These are phyloP conservation scores for Brachymystax lenok DNA, from an alignment of 2,797 vertebrate species.

Conservation along the genomic window DNA sequence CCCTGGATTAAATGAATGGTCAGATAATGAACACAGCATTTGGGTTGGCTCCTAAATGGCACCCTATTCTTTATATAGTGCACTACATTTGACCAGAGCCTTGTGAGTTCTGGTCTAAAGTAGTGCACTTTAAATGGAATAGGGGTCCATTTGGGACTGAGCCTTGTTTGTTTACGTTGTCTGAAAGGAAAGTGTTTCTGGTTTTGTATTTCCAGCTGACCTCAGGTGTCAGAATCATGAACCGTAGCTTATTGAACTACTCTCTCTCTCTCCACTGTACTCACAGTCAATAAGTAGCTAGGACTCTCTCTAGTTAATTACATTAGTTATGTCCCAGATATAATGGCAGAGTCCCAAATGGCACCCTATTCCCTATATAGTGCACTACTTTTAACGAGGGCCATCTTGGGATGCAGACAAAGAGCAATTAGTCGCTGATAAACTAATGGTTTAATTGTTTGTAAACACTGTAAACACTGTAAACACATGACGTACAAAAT, in stretches of 20 bases:
- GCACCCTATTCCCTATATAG: conserved; percentile 13
- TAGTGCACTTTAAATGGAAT: not conserved
- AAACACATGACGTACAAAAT: conserved; percentile 43
- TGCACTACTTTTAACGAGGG: not conserved
- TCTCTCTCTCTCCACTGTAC: not conserved
- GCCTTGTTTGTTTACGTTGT: not conserved
- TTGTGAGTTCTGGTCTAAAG: not conserved
- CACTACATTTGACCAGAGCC: not conserved
- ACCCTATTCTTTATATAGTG: not conserved
- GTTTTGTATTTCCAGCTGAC: conserved; percentile 7
- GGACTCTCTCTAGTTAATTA: too few species aligned
- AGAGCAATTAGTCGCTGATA: conserved; percentile 37
- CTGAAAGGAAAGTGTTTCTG: conserved; percentile 1
- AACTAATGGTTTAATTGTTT: conserved; percentile 24
- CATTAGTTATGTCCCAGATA: too few species aligned
- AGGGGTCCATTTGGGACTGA: not conserved
- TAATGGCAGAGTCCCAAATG: conserved; percentile 1
- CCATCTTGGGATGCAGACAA: conserved; percentile 4
- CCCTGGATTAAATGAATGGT: not conserved
- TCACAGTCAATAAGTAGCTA: conserved; percentile 18
- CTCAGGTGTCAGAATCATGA: conserved; percentile 20
- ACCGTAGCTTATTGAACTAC: not conserved
- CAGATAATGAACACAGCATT: too few species aligned
- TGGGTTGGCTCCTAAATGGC: not conserved
- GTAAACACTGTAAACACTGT: conserved; percentile 32